Evolutionary conservation across 2,888 invertebrate species (phyloP), one percentile per base, ranked within the genome.

Genomic region (Amphipoea oculea): DNA sequence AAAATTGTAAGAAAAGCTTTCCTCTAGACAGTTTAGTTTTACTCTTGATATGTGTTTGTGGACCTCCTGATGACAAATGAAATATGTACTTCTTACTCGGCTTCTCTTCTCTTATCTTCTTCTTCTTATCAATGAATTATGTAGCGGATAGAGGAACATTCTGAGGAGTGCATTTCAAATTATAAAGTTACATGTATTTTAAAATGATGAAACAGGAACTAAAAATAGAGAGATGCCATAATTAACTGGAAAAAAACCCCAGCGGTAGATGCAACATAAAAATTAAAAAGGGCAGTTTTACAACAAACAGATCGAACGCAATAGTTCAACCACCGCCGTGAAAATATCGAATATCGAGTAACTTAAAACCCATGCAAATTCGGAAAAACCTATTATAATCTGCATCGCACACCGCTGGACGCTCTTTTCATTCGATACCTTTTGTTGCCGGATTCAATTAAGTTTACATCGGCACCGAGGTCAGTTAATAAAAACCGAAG

Each of bases 401-500:
- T 96, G 94, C 96, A 96, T 95, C 93, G 95, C 97, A 96, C 96
- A 96, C 95, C 95, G 94, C 92, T 94, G 96, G 95, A 94, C 95
- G 96, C 96, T 96, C 96, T 96, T 96, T 96, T 96, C 96, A 96
- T 95, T 94, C 93, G 93, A 93, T 94, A 95, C 96, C 96, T 96
- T 96, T 97, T 97, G 97, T 96, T 95, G 93, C 93, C 90, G 94
- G 95, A 96, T 96, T 96, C 96, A 96, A 97, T 97, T 97, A 96
- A 96, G 96, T 96, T 97, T 96, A 97, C 96, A 96, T 94, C 95
- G 94, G 94, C 95, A 92, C 95, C 94, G 96, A 96, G 96, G 96
- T 97, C 96, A 96, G 96, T 96, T 96, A 95, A 96, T 96, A 96
- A 96, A 96, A 96, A 96, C 96, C 95, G 94, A 96, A 96, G 95